Evolutionary conservation across 53 echinoderm and acorn worm species (phyloP).

Genomic region (Luidia sarsii): DNA sequence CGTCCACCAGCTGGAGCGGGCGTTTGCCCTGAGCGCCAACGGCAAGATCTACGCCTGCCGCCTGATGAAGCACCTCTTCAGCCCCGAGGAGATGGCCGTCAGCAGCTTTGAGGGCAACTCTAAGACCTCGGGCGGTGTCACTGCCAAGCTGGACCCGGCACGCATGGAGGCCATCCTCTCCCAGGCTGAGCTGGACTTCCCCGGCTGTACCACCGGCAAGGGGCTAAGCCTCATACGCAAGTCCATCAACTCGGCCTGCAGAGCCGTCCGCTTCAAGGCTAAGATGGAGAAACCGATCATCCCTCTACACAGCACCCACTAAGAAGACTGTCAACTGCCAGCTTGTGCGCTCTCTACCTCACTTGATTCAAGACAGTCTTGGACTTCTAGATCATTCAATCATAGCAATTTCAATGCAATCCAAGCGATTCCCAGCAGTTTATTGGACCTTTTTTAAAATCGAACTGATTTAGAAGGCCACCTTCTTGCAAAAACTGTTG

Average conservation of each 20-base stretch:
- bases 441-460: no score
- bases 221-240: neutral
- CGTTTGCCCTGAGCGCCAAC: neutral
- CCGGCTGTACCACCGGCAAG: conserved; percentile 4
- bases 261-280: neutral
- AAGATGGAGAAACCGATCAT: neutral
- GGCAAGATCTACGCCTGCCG: conserved; percentile 19
- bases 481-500: no score
- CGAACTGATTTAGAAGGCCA: no score
- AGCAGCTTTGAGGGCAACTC: conserved; percentile 24
- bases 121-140: conserved; percentile 5
- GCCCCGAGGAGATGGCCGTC: conserved; percentile 17
- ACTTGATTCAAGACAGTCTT: no score
- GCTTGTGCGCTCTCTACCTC: no score
- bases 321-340: no score
- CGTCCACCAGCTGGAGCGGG: neutral
- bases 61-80: conserved; percentile 22
- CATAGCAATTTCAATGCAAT: no score
- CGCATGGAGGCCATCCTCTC: conserved; percentile 39
- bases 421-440: no score
- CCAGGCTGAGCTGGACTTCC: conserved; percentile 25
- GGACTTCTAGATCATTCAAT: no score
- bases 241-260: conserved; percentile 12
- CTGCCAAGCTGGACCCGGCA: neutral
- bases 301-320: neutral